Conservation (phyloP, 2,113 vertebrate species). For the Fulica atra region DNA sequence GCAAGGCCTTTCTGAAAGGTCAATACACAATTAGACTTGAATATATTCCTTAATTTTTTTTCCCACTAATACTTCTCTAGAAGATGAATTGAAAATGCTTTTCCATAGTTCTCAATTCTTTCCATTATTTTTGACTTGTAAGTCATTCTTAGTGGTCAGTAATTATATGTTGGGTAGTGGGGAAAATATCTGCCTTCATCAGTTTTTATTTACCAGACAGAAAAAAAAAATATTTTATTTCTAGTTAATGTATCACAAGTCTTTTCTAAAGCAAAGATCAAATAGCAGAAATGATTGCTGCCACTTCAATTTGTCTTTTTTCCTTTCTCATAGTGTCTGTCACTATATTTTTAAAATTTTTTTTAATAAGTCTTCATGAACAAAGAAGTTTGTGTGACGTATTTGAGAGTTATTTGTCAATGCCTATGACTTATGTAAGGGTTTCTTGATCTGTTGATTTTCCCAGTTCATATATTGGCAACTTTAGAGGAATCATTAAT, state of each 20-base stretch:
- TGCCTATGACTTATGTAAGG: neutral
- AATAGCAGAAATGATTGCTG: neutral
- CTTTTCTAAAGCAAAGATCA: neutral
- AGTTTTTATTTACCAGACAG: neutral
- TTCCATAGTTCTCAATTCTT: neutral
- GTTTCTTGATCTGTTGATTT: neutral
- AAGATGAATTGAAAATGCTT: neutral
- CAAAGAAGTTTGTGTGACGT: neutral
- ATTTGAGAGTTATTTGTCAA: neutral
- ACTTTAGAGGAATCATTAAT: neutral
- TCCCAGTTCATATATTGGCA: neutral
- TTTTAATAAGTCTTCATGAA: neutral
- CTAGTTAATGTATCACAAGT: neutral
- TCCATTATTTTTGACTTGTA: neutral
- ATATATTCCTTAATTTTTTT: neutral
- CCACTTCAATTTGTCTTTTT: neutral
- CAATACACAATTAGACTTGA: neutral
- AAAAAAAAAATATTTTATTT: neutral
- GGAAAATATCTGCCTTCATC: neutral
- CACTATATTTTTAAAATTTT: too few relatives aligned
- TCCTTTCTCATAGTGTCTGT: neutral
- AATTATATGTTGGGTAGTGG: neutral
- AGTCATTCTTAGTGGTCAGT: neutral
- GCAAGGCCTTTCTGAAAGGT: neutral
- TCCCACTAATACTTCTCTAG: neutral